A percentile compares a stretch with the other conserved stretches of the same genome.
Evolutionary conservation across 2,113 vertebrate species (phyloP).

Genomic region (Asarcornis scutulata): DNA sequence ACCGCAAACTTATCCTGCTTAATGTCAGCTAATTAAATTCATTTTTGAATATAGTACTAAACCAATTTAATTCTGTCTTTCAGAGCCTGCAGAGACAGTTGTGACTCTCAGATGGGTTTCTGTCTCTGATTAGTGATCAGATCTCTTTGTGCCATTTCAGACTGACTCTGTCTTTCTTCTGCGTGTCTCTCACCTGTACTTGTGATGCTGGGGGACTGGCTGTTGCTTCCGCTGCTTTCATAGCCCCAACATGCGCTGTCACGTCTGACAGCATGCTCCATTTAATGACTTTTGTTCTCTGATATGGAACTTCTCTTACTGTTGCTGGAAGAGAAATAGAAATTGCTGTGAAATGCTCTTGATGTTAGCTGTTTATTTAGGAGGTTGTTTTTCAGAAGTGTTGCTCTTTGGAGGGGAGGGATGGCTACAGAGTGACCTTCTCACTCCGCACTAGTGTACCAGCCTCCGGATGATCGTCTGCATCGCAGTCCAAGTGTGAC

Average conservation of each 20-base stretch:
- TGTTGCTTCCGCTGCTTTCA: background rate
- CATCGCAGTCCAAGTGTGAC: conserved; percentile 11
- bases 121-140: conserved; percentile 40
- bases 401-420: background rate
- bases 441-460: background rate
- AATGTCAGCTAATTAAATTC: conserved; percentile 60
- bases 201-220: background rate
- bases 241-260: background rate
- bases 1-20: conserved; percentile 27
- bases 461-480: background rate
- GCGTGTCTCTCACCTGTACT: background rate
- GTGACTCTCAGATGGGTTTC: conserved; percentile 28
- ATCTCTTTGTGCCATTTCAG: conserved; percentile 11
- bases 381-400: background rate
- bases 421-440: conserved; percentile 7
- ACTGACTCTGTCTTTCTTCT: background rate
- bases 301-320: background rate
- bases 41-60: conserved; percentile 55
- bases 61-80: conserved; percentile 58
- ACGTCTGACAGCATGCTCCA: background rate
- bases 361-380: background rate
- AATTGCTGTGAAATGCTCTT: background rate
- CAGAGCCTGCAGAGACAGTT: conserved; percentile 26
- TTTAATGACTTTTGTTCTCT: conserved; percentile 2
- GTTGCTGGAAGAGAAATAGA: background rate